Evolutionary conservation across 2,113 vertebrate genomes (phyloP).

Genomic region (Pseudopipra pipra): DNA sequence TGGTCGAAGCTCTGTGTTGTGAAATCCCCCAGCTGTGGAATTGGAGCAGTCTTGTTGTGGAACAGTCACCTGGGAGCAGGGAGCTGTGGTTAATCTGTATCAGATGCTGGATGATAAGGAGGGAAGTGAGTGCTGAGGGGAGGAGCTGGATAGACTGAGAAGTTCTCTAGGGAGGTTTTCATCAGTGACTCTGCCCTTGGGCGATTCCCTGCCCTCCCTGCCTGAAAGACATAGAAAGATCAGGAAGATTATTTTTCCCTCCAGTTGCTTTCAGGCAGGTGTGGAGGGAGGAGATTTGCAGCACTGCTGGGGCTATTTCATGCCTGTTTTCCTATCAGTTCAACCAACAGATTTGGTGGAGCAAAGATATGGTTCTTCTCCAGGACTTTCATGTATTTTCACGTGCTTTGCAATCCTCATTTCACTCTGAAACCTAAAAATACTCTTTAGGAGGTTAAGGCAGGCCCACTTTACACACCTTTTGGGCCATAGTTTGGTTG

Average conservation of each 20-base stretch:
- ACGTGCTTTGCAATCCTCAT: not conserved
- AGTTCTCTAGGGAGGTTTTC: not conserved
- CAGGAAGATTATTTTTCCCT: no score
- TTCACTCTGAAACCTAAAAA: not conserved
- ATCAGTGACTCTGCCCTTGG: not conserved
- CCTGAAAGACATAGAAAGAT: not conserved
- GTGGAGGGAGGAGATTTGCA: accelerated
- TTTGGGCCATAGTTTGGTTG: not conserved
- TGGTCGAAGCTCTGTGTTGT: accelerated
- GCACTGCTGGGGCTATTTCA: not conserved
- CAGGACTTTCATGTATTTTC: not conserved
- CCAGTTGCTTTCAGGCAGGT: accelerated
- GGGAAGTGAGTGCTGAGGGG: not conserved
- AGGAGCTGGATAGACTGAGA: no score
- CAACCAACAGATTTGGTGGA: accelerated
- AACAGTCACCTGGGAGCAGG: accelerated
- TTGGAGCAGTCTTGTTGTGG: accelerated
- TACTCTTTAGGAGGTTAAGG: not conserved
- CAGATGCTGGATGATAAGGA: accelerated
- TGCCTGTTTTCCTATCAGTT: not conserved
- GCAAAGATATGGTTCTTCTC: not conserved
- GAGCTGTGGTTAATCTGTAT: not conserved
- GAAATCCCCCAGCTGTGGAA: accelerated
- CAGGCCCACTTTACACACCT: not conserved
- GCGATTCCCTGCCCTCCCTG: not conserved